Conservation (phyloP, 2,797 vertebrate genomes). For the Enoplosus armatus region DNA sequence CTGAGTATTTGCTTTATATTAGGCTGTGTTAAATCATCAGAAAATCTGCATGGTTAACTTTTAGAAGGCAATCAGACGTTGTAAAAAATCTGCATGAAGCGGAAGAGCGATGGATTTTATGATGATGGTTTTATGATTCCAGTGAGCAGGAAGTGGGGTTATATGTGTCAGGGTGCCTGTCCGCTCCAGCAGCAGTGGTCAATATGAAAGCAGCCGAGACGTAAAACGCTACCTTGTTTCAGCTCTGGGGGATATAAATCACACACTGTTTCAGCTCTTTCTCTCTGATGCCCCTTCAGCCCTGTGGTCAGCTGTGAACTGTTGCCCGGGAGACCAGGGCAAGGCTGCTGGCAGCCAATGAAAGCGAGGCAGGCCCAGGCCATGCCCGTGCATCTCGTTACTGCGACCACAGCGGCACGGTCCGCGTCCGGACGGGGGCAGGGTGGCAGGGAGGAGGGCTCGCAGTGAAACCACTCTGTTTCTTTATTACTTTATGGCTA, state of each 20-base stretch:
- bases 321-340: conserved; percentile 78
- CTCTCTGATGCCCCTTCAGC: conserved; percentile 70
- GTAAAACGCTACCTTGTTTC: conserved; percentile 79
- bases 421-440: conserved; percentile 40
- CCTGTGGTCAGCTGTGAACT: conserved; percentile 82
- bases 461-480: conserved; percentile 30
- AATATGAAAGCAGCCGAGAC: conserved; percentile 70
- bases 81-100: conserved; percentile 36
- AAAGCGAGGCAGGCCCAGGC: conserved; percentile 69
- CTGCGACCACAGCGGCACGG: conserved; percentile 70
- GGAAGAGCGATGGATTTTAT: conserved; percentile 49
- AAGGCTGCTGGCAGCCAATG: conserved; percentile 76
- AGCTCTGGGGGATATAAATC: conserved; percentile 82
- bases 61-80: conserved; percentile 19
- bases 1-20: conserved; percentile 35
- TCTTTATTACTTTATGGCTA: conserved; percentile 42
- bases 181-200: conserved; percentile 60
- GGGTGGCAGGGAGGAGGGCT: conserved; percentile 24
- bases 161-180: conserved; percentile 58
- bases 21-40: conserved; percentile 43
- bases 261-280: conserved; percentile 73
- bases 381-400: conserved; percentile 75
- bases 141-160: conserved; percentile 69
- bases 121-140: conserved; percentile 68
- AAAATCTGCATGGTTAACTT: conserved; percentile 46